Percentiles rank a stretch among this genome's conserved stretches.
These are phyloP conservation scores for Apistogramma diplotaenia DNA, from an alignment of 2,113 vertebrate species.

Conservation along the genomic window DNA sequence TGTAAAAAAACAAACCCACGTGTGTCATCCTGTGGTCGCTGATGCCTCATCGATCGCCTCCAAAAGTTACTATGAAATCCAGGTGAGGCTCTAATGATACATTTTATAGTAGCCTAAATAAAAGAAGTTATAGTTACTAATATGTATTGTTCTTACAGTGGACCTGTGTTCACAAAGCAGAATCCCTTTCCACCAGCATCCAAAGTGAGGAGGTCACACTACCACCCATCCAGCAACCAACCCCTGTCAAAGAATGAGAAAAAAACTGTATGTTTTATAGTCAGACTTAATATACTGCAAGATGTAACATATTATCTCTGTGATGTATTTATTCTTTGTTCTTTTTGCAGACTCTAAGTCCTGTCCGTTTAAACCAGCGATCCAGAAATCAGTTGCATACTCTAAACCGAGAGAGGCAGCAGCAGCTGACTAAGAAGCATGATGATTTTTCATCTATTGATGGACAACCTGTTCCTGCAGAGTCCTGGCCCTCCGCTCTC, in stretches of 20 bases:
- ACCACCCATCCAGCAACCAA: slow-evolving; percentile 59
- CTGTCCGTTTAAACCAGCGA: slow-evolving; percentile 36
- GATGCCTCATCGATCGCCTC: background rate
- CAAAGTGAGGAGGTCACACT: slow-evolving; percentile 46
- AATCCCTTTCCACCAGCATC: slow-evolving; percentile 61
- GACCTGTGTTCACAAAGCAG: slow-evolving; percentile 68
- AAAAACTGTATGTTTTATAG: slow-evolving; percentile 46
- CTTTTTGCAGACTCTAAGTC: slow-evolving; percentile 68
- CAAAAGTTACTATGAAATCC: slow-evolving; percentile 61
- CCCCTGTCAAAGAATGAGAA: slow-evolving; percentile 63
- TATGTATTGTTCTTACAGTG: slow-evolving; percentile 46
- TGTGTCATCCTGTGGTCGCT: background rate
- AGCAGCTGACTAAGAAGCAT: slow-evolving; percentile 4
- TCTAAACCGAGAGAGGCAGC: slow-evolving; percentile 18
- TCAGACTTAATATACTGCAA: background rate
- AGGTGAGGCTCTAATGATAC: slow-evolving; percentile 56
- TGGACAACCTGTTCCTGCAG: slow-evolving; percentile 62
- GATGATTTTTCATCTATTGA: background rate
- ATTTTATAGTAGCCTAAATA: background rate
- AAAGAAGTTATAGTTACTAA: background rate
- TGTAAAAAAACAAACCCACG: background rate
- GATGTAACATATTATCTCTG: background rate
- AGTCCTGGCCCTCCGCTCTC: slow-evolving; percentile 79
- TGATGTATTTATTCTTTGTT: background rate
- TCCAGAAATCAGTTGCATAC: slow-evolving; percentile 18